A percentile compares a stretch with the other conserved stretches of the same genome.
phyloP scores from a whole-genome alignment of 2,888 invertebrate genomes.

The Heliconius aoede region DNA sequence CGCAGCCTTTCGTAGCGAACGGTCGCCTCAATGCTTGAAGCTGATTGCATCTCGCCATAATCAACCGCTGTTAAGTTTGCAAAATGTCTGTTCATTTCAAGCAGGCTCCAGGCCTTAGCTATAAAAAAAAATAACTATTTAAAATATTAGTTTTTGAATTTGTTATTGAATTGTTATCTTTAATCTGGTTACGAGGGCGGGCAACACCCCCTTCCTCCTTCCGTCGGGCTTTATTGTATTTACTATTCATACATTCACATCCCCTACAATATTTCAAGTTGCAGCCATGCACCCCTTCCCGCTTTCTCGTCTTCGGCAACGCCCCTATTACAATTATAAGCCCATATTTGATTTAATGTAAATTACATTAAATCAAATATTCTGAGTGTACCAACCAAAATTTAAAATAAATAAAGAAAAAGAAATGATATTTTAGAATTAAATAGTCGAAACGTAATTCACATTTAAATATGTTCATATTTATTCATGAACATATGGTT shows the following conservation, averaged over 20 bases:
- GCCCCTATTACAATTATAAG: not conserved
- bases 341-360: not conserved
- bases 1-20: not conserved
- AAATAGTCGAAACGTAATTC: no score
- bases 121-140: not conserved
- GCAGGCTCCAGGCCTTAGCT: slow-evolving; percentile 17
- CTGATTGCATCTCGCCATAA: not conserved
- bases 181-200: no score
- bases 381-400: not conserved
- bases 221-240: not conserved
- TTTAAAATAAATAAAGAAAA: no score
- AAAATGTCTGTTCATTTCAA: not conserved
- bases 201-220: not conserved
- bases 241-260: not conserved
- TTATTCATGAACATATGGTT: no score
- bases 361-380: not conserved
- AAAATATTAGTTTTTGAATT: no score
- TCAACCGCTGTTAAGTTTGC: not conserved
- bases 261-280: not conserved
- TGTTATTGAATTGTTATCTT: no score
- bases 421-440: no score
- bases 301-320: not conserved
- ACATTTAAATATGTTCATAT: no score
- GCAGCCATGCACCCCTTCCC: not conserved
- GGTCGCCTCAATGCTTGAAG: not conserved